These are phyloP conservation scores for Antennarius striatus DNA, from an alignment of 2,113 vertebrate species.

Conservation along the genomic window DNA sequence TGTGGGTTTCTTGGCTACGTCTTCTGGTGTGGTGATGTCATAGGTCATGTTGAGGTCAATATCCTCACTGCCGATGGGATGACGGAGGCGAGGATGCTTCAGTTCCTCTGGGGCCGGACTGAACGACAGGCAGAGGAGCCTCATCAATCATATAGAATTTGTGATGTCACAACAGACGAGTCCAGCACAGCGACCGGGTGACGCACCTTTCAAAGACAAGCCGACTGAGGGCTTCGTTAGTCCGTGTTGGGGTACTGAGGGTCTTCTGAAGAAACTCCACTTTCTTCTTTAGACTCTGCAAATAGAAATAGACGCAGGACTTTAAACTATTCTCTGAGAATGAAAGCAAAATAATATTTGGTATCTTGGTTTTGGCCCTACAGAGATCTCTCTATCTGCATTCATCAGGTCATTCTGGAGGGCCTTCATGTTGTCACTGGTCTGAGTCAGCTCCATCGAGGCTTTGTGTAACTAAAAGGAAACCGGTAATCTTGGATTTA, in stretches of 20 bases:
- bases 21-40: constrained; percentile 86
- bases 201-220: constrained; percentile 92
- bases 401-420: constrained; percentile 87
- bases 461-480: constrained; percentile 83
- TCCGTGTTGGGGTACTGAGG: constrained; percentile 87
- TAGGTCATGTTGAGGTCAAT: constrained; percentile 87
- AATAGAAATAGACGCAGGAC: constrained; percentile 2
- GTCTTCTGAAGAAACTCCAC: constrained; percentile 91
- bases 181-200: too few species aligned
- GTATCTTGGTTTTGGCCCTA: constrained; percentile 56
- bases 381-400: constrained; percentile 91
- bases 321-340: neutral
- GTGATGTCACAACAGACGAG: neutral
- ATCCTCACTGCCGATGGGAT: constrained; percentile 75
- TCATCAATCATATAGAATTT: neutral
- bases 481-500: neutral
- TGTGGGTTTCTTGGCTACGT: constrained; percentile 61
- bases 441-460: constrained; percentile 76
- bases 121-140: constrained; percentile 1
- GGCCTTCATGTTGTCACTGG: constrained; percentile 84
- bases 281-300: constrained; percentile 93
- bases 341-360: neutral
- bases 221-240: constrained; percentile 89
- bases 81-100: constrained; percentile 81
- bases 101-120: constrained; percentile 88